These are phyloP conservation scores for Elephas maximus DNA, from an alignment of 2,113 vertebrate genomes.

Conservation along the genomic window DNA sequence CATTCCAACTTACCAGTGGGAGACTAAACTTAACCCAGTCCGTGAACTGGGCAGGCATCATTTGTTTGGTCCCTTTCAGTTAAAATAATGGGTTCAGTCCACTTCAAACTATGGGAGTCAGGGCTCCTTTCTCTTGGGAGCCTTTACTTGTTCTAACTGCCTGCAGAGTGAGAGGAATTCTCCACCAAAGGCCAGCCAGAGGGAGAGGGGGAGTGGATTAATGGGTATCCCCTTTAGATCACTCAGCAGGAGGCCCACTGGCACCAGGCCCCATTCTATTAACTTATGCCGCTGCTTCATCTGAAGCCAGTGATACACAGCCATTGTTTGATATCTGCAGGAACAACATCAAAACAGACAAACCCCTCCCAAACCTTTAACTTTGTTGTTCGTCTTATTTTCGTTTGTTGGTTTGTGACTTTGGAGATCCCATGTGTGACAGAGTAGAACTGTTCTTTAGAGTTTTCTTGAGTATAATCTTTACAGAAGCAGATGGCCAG, in stretches of 20 bases:
- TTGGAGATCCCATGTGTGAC: background rate
- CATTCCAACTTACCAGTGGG: conserved; percentile 2
- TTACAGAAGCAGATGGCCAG: background rate
- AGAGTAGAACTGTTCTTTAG: background rate
- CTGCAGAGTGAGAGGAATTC: background rate
- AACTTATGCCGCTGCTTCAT: background rate
- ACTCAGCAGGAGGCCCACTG: background rate
- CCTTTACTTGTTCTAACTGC: background rate
- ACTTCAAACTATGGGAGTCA: background rate
- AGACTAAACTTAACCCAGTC: conserved; percentile 32
- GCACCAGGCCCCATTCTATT: background rate
- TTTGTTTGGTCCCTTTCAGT: conserved; percentile 19
- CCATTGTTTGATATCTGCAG: background rate
- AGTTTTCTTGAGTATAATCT: background rate
- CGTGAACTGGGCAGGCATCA: conserved; percentile 16
- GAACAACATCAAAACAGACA: background rate
- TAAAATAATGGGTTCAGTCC: conserved; percentile 25
- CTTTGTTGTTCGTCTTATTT: background rate
- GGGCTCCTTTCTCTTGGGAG: background rate
- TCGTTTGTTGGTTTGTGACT: background rate
- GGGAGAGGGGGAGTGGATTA: background rate
- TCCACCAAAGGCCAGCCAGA: background rate
- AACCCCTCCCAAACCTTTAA: background rate
- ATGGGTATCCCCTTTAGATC: background rate
- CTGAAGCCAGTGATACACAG: background rate